Conservation (phyloP, 2,113 vertebrate species). For the Elanus axillaris region DNA sequence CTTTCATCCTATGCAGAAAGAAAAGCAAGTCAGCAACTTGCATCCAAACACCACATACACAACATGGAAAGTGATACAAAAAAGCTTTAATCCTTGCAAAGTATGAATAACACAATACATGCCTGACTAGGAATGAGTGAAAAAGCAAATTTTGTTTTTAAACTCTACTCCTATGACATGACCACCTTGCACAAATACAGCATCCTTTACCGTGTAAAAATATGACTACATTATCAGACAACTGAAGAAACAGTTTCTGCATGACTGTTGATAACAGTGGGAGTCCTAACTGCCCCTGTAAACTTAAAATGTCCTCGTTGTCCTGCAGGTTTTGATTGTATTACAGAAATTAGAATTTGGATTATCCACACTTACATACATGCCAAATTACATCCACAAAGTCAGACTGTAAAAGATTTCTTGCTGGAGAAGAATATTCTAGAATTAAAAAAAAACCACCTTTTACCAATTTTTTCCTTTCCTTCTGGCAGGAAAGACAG, state of each 20-base stretch:
- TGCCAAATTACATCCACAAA: not conserved
- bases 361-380: not conserved
- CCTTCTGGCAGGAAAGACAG: not conserved
- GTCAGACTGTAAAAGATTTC: not conserved
- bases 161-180: not conserved
- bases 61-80: not conserved
- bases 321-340: not conserved
- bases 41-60: not conserved
- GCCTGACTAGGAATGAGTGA: not conserved
- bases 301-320: not conserved
- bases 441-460: not conserved
- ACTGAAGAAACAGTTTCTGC: not conserved
- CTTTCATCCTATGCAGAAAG: slow-evolving; percentile 49
- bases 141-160: not conserved
- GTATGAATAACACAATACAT: not conserved
- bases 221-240: not conserved
- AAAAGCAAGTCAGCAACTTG: not conserved
- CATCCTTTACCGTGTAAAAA: not conserved
- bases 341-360: not conserved
- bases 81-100: not conserved
- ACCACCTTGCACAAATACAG: not conserved
- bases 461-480: not conserved
- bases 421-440: not conserved
- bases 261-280: not conserved
- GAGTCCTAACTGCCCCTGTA: not conserved